Base-by-base conservation (phyloP, 2,113 vertebrate species). In the Tetrao urogallus region DNA sequence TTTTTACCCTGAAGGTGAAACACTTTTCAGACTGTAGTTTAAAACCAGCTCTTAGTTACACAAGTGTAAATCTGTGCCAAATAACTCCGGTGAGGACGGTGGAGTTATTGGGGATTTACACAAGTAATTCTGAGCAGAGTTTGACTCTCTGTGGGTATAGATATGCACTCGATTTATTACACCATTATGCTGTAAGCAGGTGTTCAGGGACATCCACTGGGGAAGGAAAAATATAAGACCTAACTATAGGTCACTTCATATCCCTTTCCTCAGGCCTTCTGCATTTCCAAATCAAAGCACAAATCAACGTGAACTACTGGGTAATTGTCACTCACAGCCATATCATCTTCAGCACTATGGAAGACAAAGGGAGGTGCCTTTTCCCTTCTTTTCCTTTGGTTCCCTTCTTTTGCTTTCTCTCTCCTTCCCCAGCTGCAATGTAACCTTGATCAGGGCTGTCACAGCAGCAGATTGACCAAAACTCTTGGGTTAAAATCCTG, bases 1-100 rank as follows among this genome's bases (percentile, higher is more conserved):
- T 56, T 93, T 94, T 91, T 57, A 84, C 82, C 88, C 92, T 72
- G 76, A 91, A 95, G 91, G 93, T 94, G 95, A 92, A 97, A 84
- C 76, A 45, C 61, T 82, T 92, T 78, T 94, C 91, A 90, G 70
- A 82, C 52, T 73, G 82, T 70, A 90, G 73, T 70, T 92, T 92
- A 94, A 96, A 93, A 82, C 73, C 70, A 92, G 57, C 70, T 93
- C 73, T 94, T 65, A 75, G 88, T 90, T 94, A 88, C 82, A 50
- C 61, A 90, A 93, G 94, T 93, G 94, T 94, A 97, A 97, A 95
- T 97, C 94, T 95, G 83, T 94, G 92, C 94, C 92, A 96, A 88
- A 94, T 88, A 90, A 95, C 88, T 94, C 90, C 27, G 0, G 66
- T 38, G 94, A 86, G 93, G 82, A 82, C 61, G 48, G 52, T 34